phyloP scores from a whole-genome alignment of 2,888 invertebrate species.

The Hyalella azteca region DNA sequence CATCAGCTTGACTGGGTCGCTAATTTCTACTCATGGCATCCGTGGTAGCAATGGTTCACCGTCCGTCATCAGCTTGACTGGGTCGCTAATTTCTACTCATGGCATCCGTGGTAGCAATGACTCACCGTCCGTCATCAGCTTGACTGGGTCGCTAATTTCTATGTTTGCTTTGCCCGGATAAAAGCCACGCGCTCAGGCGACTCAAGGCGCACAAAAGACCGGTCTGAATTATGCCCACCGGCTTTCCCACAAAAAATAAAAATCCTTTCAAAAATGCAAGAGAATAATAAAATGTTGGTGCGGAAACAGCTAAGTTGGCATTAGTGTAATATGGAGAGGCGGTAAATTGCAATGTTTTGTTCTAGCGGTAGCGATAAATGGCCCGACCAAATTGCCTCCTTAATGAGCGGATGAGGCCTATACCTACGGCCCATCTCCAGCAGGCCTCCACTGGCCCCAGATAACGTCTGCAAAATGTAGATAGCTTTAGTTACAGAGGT shows the following conservation, averaged over 20 bases:
- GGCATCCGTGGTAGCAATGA: too few relatives aligned
- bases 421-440: constrained; percentile 22
- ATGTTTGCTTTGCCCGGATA: constrained; percentile 13
- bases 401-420: constrained; percentile 23
- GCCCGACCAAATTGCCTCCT: constrained; percentile 29
- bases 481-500: too few relatives aligned
- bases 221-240: constrained; percentile 19
- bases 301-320: constrained; percentile 36
- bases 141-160: constrained; percentile 11
- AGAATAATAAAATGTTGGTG: constrained; percentile 19
- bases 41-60: not conserved
- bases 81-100: not conserved
- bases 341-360: constrained; percentile 31
- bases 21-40: too few relatives aligned
- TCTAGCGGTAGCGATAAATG: constrained; percentile 28
- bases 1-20: too few relatives aligned
- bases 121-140: not conserved
- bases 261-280: constrained; percentile 28
- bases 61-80: not conserved
- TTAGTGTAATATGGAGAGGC: constrained; percentile 31
- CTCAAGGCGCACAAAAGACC: constrained; percentile 10
- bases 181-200: constrained; percentile 17
- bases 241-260: not conserved
- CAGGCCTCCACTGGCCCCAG: not conserved
- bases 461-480: constrained; percentile 18